Conservation (phyloP, 2,888 invertebrate genomes). For the Zaprionus obscuricornis region DNA sequence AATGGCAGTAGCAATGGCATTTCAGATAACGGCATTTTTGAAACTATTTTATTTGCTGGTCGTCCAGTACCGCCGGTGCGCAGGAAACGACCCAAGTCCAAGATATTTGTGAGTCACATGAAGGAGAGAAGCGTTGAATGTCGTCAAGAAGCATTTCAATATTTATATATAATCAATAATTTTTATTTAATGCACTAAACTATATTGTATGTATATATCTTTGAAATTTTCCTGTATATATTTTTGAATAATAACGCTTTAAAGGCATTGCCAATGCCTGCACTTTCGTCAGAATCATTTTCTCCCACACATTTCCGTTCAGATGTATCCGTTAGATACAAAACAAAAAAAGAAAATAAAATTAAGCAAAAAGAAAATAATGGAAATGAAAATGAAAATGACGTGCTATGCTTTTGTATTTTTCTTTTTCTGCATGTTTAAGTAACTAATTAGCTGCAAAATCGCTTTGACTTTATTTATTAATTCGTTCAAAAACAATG, state of each 20-base stretch:
- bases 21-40: slow-evolving; percentile 56
- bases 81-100: slow-evolving; percentile 80
- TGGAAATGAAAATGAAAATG: slow-evolving; percentile 44
- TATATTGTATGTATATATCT: slow-evolving; percentile 33
- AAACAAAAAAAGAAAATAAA: too few relatives aligned
- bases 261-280: slow-evolving; percentile 44
- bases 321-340: slow-evolving; percentile 10
- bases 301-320: slow-evolving; percentile 69
- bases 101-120: slow-evolving; percentile 73
- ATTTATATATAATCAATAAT: slow-evolving; percentile 41
- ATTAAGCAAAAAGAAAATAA: too few relatives aligned
- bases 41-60: slow-evolving; percentile 65
- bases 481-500: background rate
- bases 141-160: slow-evolving; percentile 20
- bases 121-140: slow-evolving; percentile 46
- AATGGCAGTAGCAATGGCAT: slow-evolving; percentile 25
- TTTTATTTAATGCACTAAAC: slow-evolving; percentile 21
- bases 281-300: slow-evolving; percentile 51
- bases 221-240: slow-evolving; percentile 14
- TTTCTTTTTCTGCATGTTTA: slow-evolving; percentile 49
- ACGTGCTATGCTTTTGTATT: slow-evolving; percentile 49
- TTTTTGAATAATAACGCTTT: slow-evolving; percentile 23
- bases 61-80: slow-evolving; percentile 81
- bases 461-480: slow-evolving; percentile 9
- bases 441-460: background rate